phyloP scores from a whole-genome alignment of 1,140 invertebrate genomes.

The Planococcus citri region DNA sequence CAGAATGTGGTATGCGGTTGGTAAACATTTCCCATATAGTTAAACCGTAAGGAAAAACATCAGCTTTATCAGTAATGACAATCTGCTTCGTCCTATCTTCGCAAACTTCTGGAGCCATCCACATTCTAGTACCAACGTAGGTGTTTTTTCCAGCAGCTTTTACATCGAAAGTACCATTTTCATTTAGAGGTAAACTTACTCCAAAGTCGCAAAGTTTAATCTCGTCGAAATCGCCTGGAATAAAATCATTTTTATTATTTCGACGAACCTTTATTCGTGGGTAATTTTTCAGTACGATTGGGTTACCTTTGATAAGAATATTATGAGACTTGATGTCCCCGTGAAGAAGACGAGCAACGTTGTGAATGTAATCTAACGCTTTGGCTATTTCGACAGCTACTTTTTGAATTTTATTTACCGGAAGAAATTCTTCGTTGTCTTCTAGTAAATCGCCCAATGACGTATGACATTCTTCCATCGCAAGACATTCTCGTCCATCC shows the following conservation, averaged over 20 bases:
- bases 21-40: constrained; percentile 71
- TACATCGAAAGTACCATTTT: constrained; percentile 37
- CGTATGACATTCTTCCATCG: constrained; percentile 41
- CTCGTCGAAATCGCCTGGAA: constrained; percentile 55
- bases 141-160: constrained; percentile 39
- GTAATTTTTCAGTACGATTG: too few species aligned
- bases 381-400: constrained; percentile 48
- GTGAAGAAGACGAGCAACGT: constrained; percentile 54
- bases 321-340: constrained; percentile 78
- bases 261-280: too few species aligned
- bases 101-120: constrained; percentile 64
- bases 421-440: constrained; percentile 41
- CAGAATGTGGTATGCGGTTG: constrained; percentile 46
- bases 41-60: constrained; percentile 67
- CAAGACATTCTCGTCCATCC: constrained; percentile 38
- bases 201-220: constrained; percentile 80
- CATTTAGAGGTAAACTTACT: constrained; percentile 54
- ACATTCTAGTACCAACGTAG: constrained; percentile 44
- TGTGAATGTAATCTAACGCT: constrained; percentile 67
- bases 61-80: constrained; percentile 53
- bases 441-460: constrained; percentile 53
- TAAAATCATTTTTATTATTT: constrained; percentile 18
- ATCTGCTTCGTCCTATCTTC: constrained; percentile 32
- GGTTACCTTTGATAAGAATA: constrained; percentile 43
- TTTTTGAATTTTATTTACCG: constrained; percentile 47